phyloP scores from a whole-genome alignment of 92 coral and sea anemone species.

The Porites rus region DNA sequence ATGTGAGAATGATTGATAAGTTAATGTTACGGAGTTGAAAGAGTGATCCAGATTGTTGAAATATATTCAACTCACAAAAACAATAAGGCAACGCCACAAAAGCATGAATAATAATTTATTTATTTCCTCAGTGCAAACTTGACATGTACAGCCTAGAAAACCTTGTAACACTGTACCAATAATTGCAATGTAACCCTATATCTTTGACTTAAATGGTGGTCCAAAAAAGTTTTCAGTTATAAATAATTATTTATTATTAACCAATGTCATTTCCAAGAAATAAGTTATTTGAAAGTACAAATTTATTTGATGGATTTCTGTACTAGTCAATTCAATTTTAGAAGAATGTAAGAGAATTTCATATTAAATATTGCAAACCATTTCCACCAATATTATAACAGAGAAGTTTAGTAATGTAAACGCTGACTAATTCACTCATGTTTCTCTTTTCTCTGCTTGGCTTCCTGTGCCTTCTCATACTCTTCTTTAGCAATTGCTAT shows the following conservation, averaged over 20 bases:
- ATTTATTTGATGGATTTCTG: neutral
- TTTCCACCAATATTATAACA: neutral
- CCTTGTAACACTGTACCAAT: neutral
- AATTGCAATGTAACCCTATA: neutral
- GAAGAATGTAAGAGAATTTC: neutral
- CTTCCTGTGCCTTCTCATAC: constrained; percentile 81
- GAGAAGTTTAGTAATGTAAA: neutral
- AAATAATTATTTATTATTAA: constrained; percentile 2
- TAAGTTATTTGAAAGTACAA: constrained; percentile 1
- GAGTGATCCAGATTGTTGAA: neutral
- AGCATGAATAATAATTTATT: neutral
- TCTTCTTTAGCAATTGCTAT: constrained; percentile 91
- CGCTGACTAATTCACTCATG: neutral
- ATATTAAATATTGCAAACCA: neutral
- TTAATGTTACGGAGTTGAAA: neutral
- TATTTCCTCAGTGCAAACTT: neutral
- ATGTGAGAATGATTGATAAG: neutral
- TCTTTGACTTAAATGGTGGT: neutral
- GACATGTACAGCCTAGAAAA: neutral
- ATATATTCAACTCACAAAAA: neutral
- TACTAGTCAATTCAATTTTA: no score
- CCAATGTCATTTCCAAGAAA: neutral
- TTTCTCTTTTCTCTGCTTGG: constrained; percentile 51
- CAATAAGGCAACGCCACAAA: neutral
- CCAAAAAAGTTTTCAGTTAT: neutral